Conservation (phyloP, 2,888 invertebrate genomes). For the Euplagia quadripunctaria region DNA sequence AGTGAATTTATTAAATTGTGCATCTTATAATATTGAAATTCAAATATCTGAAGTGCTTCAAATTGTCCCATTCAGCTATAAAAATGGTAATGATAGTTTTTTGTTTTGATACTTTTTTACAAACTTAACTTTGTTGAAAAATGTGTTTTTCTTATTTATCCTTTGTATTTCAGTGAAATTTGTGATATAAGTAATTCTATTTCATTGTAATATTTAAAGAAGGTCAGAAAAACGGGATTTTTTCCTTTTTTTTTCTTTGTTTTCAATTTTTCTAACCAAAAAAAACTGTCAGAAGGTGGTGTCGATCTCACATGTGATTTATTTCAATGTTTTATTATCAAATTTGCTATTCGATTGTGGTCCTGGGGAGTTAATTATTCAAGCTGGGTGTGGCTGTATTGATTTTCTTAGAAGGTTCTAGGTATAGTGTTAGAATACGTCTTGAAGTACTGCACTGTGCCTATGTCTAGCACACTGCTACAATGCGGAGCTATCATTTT, state of each 20-base stretch:
- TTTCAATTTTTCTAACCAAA: slow-evolving; percentile 85
- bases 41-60: slow-evolving; percentile 41
- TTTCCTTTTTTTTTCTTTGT: slow-evolving; percentile 82
- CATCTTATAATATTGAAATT: slow-evolving; percentile 43
- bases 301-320: slow-evolving; percentile 81
- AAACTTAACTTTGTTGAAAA: slow-evolving; percentile 77
- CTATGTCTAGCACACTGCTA: slow-evolving; percentile 68
- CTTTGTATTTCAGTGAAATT: slow-evolving; percentile 45
- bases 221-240: slow-evolving; percentile 61
- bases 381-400: slow-evolving; percentile 87
- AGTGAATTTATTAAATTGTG: slow-evolving; percentile 61
- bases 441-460: slow-evolving; percentile 79
- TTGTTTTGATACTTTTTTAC: slow-evolving; percentile 88
- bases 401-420: slow-evolving; percentile 87
- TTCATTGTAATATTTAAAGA: slow-evolving; percentile 27
- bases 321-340: slow-evolving; percentile 69
- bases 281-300: slow-evolving; percentile 81
- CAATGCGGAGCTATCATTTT: slow-evolving; percentile 69
- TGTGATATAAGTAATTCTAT: slow-evolving; percentile 28
- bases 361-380: slow-evolving; percentile 80
- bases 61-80: slow-evolving; percentile 63
- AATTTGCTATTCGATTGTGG: slow-evolving; percentile 61
- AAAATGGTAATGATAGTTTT: slow-evolving; percentile 88
- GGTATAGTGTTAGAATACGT: slow-evolving; percentile 81
- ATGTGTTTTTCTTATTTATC: slow-evolving; percentile 69